Percentiles rank a stretch among this genome's conserved stretches.
Conservation (phyloP, 2,797 vertebrate genomes). For the Lacerta bilineata region DNA sequence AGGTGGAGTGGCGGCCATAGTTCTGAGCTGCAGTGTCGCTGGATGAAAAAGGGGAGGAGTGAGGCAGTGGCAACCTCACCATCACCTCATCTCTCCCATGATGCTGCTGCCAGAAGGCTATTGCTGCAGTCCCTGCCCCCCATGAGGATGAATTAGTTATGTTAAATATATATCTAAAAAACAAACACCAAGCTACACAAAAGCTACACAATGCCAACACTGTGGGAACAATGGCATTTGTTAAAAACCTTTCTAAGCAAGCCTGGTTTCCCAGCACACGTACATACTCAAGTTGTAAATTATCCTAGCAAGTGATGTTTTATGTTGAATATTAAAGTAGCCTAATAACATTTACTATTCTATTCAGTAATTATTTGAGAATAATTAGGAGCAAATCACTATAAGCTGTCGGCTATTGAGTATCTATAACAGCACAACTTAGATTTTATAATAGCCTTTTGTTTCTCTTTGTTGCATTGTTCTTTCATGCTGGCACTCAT, state of each 20-base stretch:
- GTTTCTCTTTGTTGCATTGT: constrained; percentile 51
- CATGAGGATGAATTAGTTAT: neutral
- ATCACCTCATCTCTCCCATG: too few relatives aligned
- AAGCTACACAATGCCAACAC: constrained; percentile 4
- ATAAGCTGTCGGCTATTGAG: constrained; percentile 64
- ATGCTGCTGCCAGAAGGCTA: too few relatives aligned
- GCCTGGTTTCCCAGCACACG: constrained; percentile 11
- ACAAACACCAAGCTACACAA: neutral
- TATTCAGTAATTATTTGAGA: constrained; percentile 73
- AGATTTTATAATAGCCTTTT: constrained; percentile 63
- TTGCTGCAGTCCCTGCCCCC: too few relatives aligned
- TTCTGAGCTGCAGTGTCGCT: too few relatives aligned
- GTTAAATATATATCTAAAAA: neutral
- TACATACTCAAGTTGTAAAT: constrained; percentile 60
- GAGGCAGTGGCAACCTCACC: too few relatives aligned
- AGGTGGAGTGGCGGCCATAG: too few relatives aligned
- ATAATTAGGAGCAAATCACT: constrained; percentile 72
- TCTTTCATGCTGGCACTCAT: constrained; percentile 32
- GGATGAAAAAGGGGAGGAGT: too few relatives aligned
- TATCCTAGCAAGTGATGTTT: constrained; percentile 66
- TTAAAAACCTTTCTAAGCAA: constrained; percentile 32
- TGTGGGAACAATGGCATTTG: constrained; percentile 29
- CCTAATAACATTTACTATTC: constrained; percentile 68
- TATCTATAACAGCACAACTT: constrained; percentile 60
- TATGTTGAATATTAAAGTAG: constrained; percentile 69